These are phyloP conservation scores for Montifringilla adamsi DNA, from an alignment of 2,113 vertebrate genomes.

Conservation along the genomic window DNA sequence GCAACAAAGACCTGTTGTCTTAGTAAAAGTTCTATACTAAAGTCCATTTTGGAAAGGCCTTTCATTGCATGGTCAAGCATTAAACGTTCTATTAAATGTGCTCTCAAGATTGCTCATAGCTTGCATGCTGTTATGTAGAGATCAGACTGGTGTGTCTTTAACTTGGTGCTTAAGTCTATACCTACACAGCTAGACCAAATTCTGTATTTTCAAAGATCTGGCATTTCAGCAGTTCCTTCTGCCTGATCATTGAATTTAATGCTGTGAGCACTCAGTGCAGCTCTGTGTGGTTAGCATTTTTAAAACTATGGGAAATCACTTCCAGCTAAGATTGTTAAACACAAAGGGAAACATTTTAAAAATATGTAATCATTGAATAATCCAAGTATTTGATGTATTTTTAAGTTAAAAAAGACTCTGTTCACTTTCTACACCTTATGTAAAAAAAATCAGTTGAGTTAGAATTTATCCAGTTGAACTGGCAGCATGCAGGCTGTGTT, in stretches of 20 bases:
- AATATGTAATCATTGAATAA: background rate
- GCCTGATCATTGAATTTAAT: background rate
- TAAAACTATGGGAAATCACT: background rate
- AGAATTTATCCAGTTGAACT: background rate
- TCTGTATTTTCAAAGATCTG: background rate
- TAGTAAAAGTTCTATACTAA: background rate
- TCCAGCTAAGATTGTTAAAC: background rate
- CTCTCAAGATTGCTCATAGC: background rate
- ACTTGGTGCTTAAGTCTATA: background rate
- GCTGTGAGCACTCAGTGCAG: background rate
- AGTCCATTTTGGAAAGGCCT: background rate
- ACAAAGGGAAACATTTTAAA: background rate
- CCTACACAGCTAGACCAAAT: background rate
- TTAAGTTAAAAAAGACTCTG: background rate
- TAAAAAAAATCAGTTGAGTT: background rate
- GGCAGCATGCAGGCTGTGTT: background rate
- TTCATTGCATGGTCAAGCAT: background rate
- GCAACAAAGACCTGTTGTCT: background rate
- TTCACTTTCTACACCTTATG: background rate
- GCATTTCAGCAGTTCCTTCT: background rate
- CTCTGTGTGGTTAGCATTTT: background rate
- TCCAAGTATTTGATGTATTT: background rate
- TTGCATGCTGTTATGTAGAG: background rate
- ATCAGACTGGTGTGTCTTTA: background rate
- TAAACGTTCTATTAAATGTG: background rate